Base-by-base conservation (phyloP, 2,797 vertebrate species). In the Sarcoramphus papa region DNA sequence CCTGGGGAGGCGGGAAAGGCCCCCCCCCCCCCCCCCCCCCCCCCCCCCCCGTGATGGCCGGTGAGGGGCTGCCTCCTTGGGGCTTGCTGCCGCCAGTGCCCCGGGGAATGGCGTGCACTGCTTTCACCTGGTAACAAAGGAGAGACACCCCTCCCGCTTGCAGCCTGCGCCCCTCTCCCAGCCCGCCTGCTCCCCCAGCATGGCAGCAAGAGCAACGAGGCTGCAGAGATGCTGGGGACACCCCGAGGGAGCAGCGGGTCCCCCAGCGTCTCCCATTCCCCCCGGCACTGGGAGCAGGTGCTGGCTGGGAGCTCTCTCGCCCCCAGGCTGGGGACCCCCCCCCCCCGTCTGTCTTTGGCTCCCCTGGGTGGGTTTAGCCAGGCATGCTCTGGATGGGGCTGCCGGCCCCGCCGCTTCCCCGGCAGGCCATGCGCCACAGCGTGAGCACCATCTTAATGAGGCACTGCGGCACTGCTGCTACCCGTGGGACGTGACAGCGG, bases 401-500 rank as follows among this genome's bases (percentile, higher is more conserved):
- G 2, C n/a, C 2, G 15, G 43, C 47, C 48, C 22, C 9, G 21
- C 41, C 11, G 12, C 62, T 47, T 27, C 27, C 69, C 77, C 63
- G 3, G 20, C 68, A 27, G 77, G 50, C 90, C 74, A 19, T 2
- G 2, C 63, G 8, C 51, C 3, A 35, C 87, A 33, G 89, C 28
- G 28, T 69, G 94, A 88, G 41, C 91, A 63, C 81, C 95, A 92
- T 93, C 41, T 75, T 35, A 93, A 91, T 70, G 74, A 95, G 92
- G 63, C 95, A 96, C 93, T 87, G 89, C 64, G 47, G 88, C 81
- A 89, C 30, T 2, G 45, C 65, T 14, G 74, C 92, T 82, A n/a
- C 93, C 35, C 75, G 60, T 8, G 85, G 87, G 93, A 97, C 97
- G 96, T 97, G 97, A 97, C 88, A 12, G 93, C 94, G 95, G 97